Conservation (phyloP, 2,113 vertebrate species). For the Hyperoodon ampullatus region DNA sequence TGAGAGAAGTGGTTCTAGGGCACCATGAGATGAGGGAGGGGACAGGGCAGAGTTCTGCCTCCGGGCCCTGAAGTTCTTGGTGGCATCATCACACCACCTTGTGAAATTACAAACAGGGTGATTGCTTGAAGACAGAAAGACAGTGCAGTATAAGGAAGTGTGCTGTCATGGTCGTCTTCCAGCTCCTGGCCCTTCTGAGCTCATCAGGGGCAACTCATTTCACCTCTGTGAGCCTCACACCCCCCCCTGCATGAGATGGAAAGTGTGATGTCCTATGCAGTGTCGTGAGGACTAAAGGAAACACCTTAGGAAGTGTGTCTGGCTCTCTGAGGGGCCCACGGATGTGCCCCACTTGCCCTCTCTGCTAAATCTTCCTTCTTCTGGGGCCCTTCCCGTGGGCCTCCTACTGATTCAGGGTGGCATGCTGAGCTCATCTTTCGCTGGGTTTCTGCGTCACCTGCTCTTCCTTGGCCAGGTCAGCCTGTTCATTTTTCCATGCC, state of each 20-base stretch:
- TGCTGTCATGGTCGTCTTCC: no score
- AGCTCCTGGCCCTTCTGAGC: neutral
- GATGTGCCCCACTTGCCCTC: neutral
- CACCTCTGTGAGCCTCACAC: neutral
- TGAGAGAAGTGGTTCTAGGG: neutral
- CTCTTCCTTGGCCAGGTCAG: conserved; percentile 59
- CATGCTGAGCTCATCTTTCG: neutral
- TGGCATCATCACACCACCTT: no score
- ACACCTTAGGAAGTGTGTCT: neutral
- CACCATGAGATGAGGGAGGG: neutral
- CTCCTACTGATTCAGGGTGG: neutral
- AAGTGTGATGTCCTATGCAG: accelerated
- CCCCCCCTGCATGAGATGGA: neutral
- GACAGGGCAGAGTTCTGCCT: neutral
- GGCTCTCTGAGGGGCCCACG: neutral
- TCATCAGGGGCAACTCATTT: neutral
- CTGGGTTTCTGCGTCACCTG: conserved; percentile 55
- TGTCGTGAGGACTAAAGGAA: neutral
- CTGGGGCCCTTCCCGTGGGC: neutral
- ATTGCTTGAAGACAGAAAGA: neutral
- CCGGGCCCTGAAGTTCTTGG: neutral
- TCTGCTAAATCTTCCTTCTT: neutral
- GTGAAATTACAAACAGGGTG: neutral
- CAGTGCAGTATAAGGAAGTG: neutral
- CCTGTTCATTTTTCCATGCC: conserved; percentile 60